phyloP scores from a whole-genome alignment of 2,888 invertebrate genomes.

The Amphipyra tragopoginis region DNA sequence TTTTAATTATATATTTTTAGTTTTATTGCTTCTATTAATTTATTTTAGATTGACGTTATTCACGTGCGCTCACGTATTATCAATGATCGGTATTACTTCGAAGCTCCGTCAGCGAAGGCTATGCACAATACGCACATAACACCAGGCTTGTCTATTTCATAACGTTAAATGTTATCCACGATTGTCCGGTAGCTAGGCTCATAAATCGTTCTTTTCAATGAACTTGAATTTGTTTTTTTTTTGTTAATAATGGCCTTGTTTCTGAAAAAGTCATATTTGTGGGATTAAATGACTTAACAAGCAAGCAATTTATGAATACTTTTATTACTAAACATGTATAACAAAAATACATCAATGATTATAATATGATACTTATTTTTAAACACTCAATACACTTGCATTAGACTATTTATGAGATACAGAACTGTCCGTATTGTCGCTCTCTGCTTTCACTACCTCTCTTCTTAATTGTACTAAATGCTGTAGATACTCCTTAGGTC shows the following conservation, averaged over 20 bases:
- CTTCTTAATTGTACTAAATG: constrained; percentile 89
- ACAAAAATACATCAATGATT: constrained; percentile 9
- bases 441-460: constrained; percentile 87
- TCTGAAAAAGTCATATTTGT: too few relatives aligned
- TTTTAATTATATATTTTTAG: constrained; percentile 1
- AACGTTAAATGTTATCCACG: constrained; percentile 49
- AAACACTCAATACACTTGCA: not conserved
- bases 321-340: not conserved
- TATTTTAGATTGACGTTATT: constrained; percentile 27
- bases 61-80: constrained; percentile 29
- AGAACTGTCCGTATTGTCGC: constrained; percentile 75
- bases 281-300: too few relatives aligned
- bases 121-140: constrained; percentile 26
- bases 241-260: too few relatives aligned
- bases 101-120: constrained; percentile 51
- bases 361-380: constrained; percentile 10
- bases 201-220: constrained; percentile 48
- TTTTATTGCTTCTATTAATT: constrained; percentile 10
- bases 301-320: too few relatives aligned
- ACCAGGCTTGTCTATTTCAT: constrained; percentile 59
- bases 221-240: constrained; percentile 45
- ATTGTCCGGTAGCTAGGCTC: constrained; percentile 47
- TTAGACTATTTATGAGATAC: constrained; percentile 44
- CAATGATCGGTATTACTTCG: constrained; percentile 13
- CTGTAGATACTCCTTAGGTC: constrained; percentile 89